A percentile compares a stretch with the other conserved stretches of the same genome.
Evolutionary conservation across 2,113 vertebrate species (phyloP).

Genomic region (Serilophus lunatus): DNA sequence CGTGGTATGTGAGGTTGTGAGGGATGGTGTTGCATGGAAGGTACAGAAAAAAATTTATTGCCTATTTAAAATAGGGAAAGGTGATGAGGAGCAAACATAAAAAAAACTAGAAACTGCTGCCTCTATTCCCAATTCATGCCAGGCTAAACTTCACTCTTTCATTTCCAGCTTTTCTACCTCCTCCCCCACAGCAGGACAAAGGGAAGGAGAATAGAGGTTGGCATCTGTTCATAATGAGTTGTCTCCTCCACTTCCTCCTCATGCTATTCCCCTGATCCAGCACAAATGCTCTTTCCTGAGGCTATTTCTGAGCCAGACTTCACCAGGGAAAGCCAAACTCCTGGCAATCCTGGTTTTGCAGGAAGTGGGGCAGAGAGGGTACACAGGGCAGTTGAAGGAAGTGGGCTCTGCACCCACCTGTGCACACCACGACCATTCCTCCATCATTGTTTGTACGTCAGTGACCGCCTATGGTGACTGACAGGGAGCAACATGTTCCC

Average conservation of each 20-base stretch:
- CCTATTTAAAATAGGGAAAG: neutral
- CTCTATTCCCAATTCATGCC: neutral
- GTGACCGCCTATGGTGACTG: neutral
- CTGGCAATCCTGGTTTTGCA: too few species aligned
- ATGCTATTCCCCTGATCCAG: neutral
- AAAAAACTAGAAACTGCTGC: neutral
- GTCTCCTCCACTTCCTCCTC: neutral
- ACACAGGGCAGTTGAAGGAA: neutral
- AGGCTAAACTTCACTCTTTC: neutral
- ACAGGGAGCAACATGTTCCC: neutral
- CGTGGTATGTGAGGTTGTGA: neutral
- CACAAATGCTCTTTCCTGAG: rapidly evolving
- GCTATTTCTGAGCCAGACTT: neutral
- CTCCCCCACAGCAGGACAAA: too few species aligned
- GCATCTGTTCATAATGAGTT: neutral
- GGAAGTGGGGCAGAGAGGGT: too few species aligned
- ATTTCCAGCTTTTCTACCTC: neutral
- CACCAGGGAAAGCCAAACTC: neutral
- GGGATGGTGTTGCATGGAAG: too few species aligned
- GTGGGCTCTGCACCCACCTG: neutral
- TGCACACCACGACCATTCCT: neutral
- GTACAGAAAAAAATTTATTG: neutral
- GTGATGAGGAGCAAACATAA: too few species aligned
- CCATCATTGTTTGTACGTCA: neutral
- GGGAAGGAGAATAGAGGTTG: neutral